Base-by-base conservation (phyloP, 1,140 invertebrate species). In the Trichonephila inaurata region DNA sequence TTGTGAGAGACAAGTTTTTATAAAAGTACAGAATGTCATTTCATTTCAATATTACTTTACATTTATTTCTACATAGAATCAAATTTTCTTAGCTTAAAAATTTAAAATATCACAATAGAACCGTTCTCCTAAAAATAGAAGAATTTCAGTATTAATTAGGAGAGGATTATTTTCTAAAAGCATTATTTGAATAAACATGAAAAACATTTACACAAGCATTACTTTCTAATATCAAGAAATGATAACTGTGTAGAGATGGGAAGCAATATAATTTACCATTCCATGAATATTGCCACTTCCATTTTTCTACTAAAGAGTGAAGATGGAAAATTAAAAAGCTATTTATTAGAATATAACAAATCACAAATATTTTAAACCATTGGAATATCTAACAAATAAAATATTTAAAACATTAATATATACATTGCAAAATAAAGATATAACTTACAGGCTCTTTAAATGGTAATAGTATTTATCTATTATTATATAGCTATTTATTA, bases 311-410 rank as follows among this genome's bases (percentile, higher is more conserved):
- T 77, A 77, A 4, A 77, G 28, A 77, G 33, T 77, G 72, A 40
- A 77, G 72, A 77, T 77, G 72, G 14, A 77, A 77, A 40, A 77
- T 77, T 77, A 77, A 77, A 69, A 77, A 77, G 28, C 28, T 40
- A 72, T 72, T 33, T 28, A n/a, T 72, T 28, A 24, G 28, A 72
- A 24, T 72, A 72, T 0, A 7, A 28, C 33, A 28, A 2, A 14
- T 18, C 24, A 28, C 33, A 28, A 2, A 4, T 18, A 72, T 28
- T 72, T 14, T 16, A 72, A 72, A 24, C 69, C 69, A 72, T 16
- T 28, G 12, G 14, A 72, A 72, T 40, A 40, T 72, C 69, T 28
- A 72, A 72, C 24, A 72, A 72, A 72, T 72, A 72, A 12, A 72
- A 12, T n/a, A n/a, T 40, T 72, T 72, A 33, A 72, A 14, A 33